Evolutionary conservation across 2,113 vertebrate species (phyloP).

Genomic region (Varanus salvator): DNA sequence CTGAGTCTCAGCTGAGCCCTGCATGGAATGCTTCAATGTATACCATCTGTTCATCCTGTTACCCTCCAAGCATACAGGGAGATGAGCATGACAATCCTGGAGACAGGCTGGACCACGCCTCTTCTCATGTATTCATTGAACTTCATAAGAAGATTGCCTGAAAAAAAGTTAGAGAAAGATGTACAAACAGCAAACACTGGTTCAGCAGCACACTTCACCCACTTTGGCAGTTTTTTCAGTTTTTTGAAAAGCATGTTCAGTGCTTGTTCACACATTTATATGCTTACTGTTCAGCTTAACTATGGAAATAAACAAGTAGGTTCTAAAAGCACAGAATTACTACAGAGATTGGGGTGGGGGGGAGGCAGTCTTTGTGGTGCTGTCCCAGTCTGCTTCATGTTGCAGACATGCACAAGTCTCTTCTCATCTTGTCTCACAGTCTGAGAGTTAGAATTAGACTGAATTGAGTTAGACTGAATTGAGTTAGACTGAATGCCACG

Average conservation of each 20-base stretch:
- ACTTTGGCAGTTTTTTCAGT: not conserved
- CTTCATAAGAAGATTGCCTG: too few species aligned
- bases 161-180: not conserved
- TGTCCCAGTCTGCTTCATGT: too few species aligned
- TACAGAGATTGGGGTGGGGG: not conserved
- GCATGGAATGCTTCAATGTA: too few species aligned
- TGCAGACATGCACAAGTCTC: not conserved
- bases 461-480: not conserved
- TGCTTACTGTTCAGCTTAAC: not conserved
- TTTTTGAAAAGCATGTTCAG: not conserved
- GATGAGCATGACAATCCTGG: too few species aligned
- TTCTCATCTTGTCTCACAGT: not conserved
- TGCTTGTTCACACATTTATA: not conserved
- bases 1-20: not conserved
- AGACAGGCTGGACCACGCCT: too few species aligned
- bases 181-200: not conserved
- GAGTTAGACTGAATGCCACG: not conserved
- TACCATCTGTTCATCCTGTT: too few species aligned
- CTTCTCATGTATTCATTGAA: too few species aligned
- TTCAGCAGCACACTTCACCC: not conserved
- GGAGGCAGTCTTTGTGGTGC: not conserved
- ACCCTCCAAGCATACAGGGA: too few species aligned
- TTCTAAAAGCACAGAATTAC: not conserved
- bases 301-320: not conserved
- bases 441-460: too few species aligned